Percentiles rank a stretch among this genome's conserved stretches.
phyloP scores from a whole-genome alignment of 2,113 vertebrate genomes.

The Emydura subglobosa region DNA sequence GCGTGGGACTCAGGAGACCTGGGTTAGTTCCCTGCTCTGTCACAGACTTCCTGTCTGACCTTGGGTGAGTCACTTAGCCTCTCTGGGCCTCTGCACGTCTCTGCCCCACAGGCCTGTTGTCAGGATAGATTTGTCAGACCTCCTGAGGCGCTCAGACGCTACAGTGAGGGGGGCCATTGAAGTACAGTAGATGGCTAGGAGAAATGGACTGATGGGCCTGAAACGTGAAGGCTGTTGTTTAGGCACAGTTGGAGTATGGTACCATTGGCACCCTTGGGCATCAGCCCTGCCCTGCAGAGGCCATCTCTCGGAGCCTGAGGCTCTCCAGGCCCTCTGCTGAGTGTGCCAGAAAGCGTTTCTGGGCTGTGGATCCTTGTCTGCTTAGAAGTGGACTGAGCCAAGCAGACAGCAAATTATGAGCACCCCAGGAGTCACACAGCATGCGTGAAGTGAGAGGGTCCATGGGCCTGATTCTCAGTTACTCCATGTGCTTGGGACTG shows the following conservation, averaged over 20 bases:
- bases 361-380: no score
- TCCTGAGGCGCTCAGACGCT: fast-evolving
- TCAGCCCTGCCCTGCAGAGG: no score
- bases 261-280: no score
- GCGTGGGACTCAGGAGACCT: neutral
- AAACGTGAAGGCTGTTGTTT: neutral
- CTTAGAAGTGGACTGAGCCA: no score
- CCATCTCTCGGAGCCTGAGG: no score
- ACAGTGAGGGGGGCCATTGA: neutral
- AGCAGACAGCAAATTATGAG: no score
- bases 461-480: neutral
- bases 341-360: no score
- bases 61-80: neutral
- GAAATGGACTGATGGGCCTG: neutral
- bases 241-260: no score
- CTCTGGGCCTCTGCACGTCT: neutral
- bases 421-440: no score
- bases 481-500: neutral
- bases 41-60: neutral
- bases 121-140: neutral
- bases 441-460: no score
- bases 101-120: neutral
- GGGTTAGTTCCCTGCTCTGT: fast-evolving
- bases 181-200: neutral
- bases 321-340: no score